Conservation (phyloP, 2,113 vertebrate genomes). For the Cololabis saira region DNA sequence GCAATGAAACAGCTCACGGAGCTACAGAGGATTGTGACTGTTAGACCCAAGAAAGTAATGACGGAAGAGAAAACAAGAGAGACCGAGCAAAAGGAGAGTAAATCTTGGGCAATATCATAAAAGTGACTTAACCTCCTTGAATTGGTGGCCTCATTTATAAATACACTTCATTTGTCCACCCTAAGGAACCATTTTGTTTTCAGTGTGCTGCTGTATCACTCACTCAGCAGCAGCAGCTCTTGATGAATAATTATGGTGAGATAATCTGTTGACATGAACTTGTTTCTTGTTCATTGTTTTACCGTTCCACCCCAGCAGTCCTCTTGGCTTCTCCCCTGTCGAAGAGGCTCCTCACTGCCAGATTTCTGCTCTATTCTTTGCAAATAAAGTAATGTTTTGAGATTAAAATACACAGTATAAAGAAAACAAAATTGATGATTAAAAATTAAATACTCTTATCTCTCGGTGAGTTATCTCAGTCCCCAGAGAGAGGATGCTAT, state of each 20-base stretch:
- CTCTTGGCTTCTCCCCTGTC: constrained; percentile 44
- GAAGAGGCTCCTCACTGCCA: constrained; percentile 61
- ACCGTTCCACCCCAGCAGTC: constrained; percentile 62
- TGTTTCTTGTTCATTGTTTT: constrained; percentile 69
- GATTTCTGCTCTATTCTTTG: constrained; percentile 69
- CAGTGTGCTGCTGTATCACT: constrained; percentile 32
- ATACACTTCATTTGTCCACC: constrained; percentile 32
- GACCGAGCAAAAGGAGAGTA: no score
- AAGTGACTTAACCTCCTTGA: no score
- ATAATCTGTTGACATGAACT: constrained; percentile 75
- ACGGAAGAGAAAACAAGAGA: no score
- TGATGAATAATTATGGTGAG: constrained; percentile 55
- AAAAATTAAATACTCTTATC: constrained; percentile 86
- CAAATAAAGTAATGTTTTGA: constrained; percentile 75
- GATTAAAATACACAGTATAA: constrained; percentile 82
- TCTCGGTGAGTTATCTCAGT: constrained; percentile 79
- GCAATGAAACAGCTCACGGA: no score
- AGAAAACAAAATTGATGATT: constrained; percentile 84
- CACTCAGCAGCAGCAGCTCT: constrained; percentile 54
- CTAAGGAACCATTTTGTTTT: constrained; percentile 25
- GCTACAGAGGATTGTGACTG: no score
- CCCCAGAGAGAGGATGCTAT: constrained; percentile 81
- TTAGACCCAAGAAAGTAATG: no score
- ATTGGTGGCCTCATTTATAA: constrained; percentile 1
- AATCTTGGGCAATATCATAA: no score